A percentile compares a stretch with the other conserved stretches of the same genome.
Conservation (phyloP, 1,140 invertebrate species). For the Kradibia gibbosae region DNA sequence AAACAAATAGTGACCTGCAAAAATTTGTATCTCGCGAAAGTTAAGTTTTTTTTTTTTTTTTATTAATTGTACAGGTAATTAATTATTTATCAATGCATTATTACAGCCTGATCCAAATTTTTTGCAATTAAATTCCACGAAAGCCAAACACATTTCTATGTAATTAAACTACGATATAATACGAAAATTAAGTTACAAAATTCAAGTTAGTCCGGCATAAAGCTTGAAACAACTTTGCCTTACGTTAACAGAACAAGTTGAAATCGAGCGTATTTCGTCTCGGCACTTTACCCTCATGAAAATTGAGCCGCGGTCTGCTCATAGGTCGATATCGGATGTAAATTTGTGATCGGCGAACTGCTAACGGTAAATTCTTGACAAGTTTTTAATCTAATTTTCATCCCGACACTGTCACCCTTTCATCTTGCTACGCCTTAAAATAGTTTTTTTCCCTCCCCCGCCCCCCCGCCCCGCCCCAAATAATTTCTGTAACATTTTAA, state of each 20-base stretch:
- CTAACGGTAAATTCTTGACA: slow-evolving; percentile 39
- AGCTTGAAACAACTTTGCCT: slow-evolving; percentile 11
- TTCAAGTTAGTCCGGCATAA: slow-evolving; percentile 23
- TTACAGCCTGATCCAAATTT: too few species aligned
- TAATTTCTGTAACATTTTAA: too few species aligned
- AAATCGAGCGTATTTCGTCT: slow-evolving; percentile 38
- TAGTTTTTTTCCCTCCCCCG: too few species aligned
- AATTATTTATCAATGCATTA: too few species aligned
- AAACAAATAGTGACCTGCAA: too few species aligned
- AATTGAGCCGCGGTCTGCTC: slow-evolving; percentile 12
- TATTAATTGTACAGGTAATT: too few species aligned
- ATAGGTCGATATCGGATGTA: slow-evolving; percentile 7
- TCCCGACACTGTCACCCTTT: slow-evolving; percentile 5
- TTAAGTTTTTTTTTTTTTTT: too few species aligned
- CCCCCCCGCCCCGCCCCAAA: too few species aligned
- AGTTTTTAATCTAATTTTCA: slow-evolving; percentile 47
- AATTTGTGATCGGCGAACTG: slow-evolving; percentile 32
- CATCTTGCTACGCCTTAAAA: not conserved
- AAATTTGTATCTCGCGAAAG: too few species aligned
- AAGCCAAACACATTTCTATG: not conserved
- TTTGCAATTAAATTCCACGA: not conserved
- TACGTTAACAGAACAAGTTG: slow-evolving; percentile 34
- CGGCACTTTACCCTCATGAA: slow-evolving; percentile 30
- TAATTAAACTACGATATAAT: not conserved
- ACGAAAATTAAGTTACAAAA: slow-evolving; percentile 37